Percentiles rank a stretch among this genome's conserved stretches.
Conservation (phyloP, 1,140 invertebrate genomes). For the Patella vulgata region DNA sequence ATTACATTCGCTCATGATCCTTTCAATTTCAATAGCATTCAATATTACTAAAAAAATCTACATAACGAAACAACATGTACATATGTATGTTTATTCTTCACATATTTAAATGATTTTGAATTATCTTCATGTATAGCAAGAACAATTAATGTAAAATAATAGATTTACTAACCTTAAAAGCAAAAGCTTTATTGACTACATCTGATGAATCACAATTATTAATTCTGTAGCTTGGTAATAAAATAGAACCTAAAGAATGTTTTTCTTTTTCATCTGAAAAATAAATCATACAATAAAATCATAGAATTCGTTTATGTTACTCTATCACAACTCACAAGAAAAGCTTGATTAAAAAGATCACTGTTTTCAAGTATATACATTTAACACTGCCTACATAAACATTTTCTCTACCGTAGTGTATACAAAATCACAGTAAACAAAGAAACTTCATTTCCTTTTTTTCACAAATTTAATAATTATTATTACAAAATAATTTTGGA, state of each 20-base stretch:
- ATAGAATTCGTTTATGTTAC: not conserved
- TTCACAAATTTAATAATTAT: too few relatives aligned
- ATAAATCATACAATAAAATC: conserved; percentile 17
- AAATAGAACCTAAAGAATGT: conserved; percentile 86
- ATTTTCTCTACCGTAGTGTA: not conserved
- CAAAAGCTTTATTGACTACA: conserved; percentile 85
- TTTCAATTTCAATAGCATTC: too few relatives aligned
- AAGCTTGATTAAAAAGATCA: not conserved
- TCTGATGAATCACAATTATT: conserved; percentile 84
- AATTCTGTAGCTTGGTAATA: conserved; percentile 90
- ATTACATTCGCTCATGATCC: too few relatives aligned
- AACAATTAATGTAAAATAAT: too few relatives aligned
- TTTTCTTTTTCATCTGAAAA: conserved; percentile 85
- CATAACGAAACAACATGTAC: too few relatives aligned
- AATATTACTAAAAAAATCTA: too few relatives aligned
- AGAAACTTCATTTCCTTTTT: not conserved
- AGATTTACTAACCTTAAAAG: conserved; percentile 77
- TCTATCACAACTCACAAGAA: not conserved
- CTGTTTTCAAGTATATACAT: not conserved
- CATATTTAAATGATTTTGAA: too few relatives aligned
- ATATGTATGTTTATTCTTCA: too few relatives aligned
- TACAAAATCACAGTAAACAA: not conserved
- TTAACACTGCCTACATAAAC: not conserved
- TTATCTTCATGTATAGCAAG: too few relatives aligned
- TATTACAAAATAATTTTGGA: too few relatives aligned